phyloP scores from a whole-genome alignment of 2,888 invertebrate genomes.

The Odontomyia ornata region DNA sequence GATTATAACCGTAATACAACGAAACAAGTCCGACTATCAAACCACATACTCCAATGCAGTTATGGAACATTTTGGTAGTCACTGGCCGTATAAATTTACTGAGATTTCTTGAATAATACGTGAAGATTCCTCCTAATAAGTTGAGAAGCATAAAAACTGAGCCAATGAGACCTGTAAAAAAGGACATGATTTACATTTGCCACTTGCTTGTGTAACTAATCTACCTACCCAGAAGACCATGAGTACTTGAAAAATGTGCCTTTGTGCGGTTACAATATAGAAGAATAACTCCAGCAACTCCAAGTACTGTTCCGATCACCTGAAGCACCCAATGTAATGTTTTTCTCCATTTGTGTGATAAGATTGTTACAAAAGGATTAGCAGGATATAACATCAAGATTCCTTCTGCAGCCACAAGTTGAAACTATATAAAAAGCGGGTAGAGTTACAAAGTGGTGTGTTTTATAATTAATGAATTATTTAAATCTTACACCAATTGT shows the following conservation, averaged over 20 bases:
- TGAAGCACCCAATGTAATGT: conserved; percentile 59
- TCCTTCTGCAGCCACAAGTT: conserved; percentile 60
- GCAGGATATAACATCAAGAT: conserved; percentile 61
- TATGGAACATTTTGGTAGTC: neutral
- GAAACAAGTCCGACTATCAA: neutral
- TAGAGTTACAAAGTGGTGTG: no score
- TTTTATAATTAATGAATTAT: neutral
- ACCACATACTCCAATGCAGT: conserved; percentile 5
- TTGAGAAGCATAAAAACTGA: neutral
- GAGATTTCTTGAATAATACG: neutral
- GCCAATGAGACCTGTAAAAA: conserved; percentile 2
- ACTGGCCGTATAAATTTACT: neutral
- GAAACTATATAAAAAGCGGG: conserved; percentile 55
- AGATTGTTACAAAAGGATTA: conserved; percentile 55
- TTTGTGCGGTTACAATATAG: conserved; percentile 56
- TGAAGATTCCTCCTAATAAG: neutral
- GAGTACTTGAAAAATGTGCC: conserved; percentile 59
- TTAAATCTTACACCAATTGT: conserved; percentile 56
- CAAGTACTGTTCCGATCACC: conserved; percentile 58
- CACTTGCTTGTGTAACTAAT: neutral
- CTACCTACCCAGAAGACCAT: conserved; percentile 57
- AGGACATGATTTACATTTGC: neutral
- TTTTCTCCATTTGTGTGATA: neutral
- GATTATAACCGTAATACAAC: conserved; percentile 13
- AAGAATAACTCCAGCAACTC: conserved; percentile 56